Conservation (phyloP, 1,140 invertebrate species). For the Drosophila biarmipes region DNA sequence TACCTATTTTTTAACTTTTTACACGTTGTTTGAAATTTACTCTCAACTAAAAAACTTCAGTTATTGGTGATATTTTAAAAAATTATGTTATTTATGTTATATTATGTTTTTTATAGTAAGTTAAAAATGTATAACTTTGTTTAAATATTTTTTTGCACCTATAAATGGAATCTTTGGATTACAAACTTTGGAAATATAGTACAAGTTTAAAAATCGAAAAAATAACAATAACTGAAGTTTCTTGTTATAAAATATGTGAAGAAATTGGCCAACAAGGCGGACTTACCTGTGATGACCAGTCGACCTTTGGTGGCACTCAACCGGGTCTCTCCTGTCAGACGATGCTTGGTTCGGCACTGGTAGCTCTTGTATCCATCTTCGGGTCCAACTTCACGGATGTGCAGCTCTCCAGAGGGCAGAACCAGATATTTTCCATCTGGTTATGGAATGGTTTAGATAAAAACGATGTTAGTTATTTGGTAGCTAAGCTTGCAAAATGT, state of each 20-base stretch:
- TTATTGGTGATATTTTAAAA: neutral
- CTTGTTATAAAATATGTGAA: neutral
- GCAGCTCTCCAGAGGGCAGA: slow-evolving; percentile 95
- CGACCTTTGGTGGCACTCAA: slow-evolving; percentile 96
- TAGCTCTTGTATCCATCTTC: slow-evolving; percentile 97
- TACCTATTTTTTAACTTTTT: no score
- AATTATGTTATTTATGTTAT: neutral
- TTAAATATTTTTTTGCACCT: no score
- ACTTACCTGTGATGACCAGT: slow-evolving; percentile 97
- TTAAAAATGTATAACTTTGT: no score
- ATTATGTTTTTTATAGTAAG: no score
- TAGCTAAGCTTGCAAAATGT: neutral
- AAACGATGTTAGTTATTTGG: slow-evolving; percentile 42
- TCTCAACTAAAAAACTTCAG: slow-evolving; percentile 41
- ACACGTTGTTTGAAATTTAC: slow-evolving; percentile 35
- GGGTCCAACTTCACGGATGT: slow-evolving; percentile 96
- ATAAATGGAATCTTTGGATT: no score
- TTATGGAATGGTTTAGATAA: slow-evolving; percentile 6
- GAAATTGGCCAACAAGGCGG: slow-evolving; percentile 63
- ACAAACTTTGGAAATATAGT: no score
- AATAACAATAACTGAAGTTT: slow-evolving; percentile 33
- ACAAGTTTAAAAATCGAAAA: neutral
- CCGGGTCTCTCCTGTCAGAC: slow-evolving; percentile 96
- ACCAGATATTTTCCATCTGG: slow-evolving; percentile 97
- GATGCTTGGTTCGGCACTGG: slow-evolving; percentile 96